Conservation (phyloP, 2,113 vertebrate species). For the Entomyzon cyanotis region DNA sequence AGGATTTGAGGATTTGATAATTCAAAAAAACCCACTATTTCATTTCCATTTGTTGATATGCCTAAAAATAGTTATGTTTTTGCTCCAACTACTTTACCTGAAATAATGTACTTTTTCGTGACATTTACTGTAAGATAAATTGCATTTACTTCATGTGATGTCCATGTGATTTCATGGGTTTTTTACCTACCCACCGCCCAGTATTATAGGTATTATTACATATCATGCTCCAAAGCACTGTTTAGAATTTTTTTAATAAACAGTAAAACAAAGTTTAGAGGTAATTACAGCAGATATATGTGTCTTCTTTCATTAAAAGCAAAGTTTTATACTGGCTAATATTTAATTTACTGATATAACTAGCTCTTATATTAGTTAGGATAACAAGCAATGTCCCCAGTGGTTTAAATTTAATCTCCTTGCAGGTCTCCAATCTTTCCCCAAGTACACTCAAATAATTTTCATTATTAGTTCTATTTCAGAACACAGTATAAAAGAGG, state of each 20-base stretch:
- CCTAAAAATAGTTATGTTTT: not conserved
- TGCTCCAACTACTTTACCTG: not conserved
- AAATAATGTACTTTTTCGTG: not conserved
- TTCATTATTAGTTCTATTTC: not conserved
- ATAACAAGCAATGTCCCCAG: not conserved
- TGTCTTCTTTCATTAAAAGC: not conserved
- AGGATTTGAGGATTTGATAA: not conserved
- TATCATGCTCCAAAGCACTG: not conserved
- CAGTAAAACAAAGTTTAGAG: not conserved
- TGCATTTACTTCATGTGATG: not conserved
- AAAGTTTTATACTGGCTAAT: not conserved
- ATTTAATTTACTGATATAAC: not conserved
- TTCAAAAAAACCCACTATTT: not conserved
- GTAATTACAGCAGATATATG: not conserved
- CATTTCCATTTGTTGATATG: not conserved
- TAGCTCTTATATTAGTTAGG: not conserved
- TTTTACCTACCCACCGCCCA: rapidly evolving
- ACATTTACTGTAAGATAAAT: not conserved
- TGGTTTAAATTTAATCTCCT: not conserved
- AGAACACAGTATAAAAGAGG: not conserved
- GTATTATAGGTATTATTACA: not conserved
- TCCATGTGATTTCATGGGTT: not conserved
- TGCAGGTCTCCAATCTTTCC: not conserved
- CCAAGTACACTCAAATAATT: not conserved
- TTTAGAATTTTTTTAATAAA: not conserved